These are phyloP conservation scores for Gryllus longicercus DNA, from an alignment of 2,888 invertebrate genomes.

Conservation along the genomic window DNA sequence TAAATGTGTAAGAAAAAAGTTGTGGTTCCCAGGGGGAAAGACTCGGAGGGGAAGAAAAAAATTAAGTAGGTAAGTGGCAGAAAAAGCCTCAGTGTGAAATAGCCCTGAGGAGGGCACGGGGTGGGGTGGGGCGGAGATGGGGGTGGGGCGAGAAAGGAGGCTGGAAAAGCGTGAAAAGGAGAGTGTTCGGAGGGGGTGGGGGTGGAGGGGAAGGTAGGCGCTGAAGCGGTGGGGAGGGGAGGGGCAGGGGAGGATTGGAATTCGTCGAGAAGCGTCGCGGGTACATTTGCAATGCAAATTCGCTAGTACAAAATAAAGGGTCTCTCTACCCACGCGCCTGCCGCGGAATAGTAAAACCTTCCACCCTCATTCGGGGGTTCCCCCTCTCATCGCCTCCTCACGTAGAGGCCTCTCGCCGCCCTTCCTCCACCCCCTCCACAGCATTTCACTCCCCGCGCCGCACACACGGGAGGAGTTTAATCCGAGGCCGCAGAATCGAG, in stretches of 20 bases:
- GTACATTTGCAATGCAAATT: conserved; percentile 1
- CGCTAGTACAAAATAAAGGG: conserved; percentile 17
- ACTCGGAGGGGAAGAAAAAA: conserved; percentile 4
- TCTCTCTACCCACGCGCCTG: neutral
- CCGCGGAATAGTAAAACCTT: conserved; percentile 8
- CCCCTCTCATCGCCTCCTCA: conserved; percentile 2
- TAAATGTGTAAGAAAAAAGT: conserved; percentile 17
- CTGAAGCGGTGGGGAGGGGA: neutral
- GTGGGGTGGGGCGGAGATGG: neutral
- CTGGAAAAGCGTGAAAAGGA: neutral
- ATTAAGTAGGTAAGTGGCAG: conserved; percentile 17
- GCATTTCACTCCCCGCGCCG: neutral
- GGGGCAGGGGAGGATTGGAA: neutral
- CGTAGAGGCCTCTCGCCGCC: neutral
- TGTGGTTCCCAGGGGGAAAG: neutral
- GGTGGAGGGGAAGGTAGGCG: neutral
- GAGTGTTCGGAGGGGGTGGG: neutral
- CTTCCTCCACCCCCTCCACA: neutral
- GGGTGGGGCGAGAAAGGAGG: neutral
- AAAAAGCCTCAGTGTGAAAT: neutral
- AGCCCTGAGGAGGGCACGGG: neutral
- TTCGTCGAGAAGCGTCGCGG: neutral
- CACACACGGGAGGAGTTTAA: conserved; percentile 7
- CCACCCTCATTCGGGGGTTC: neutral
- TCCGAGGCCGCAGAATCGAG: neutral